Conservation (phyloP, 2,888 invertebrate genomes). For the Biston stratarius region DNA sequence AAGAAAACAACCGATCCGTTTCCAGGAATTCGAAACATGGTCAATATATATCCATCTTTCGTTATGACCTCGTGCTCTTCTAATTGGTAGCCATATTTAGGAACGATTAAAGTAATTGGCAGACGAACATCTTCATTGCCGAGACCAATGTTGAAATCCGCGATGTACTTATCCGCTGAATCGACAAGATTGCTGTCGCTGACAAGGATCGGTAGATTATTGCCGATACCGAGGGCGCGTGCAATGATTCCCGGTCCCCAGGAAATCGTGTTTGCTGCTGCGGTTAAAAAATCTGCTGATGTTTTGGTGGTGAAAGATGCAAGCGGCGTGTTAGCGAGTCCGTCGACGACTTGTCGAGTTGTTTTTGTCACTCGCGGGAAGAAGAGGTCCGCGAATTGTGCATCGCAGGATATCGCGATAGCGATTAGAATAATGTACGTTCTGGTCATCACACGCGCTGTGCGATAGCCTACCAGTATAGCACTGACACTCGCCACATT, state of each 20-base stretch:
- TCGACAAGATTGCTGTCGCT: conserved; percentile 52
- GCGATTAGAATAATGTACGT: conserved; percentile 39
- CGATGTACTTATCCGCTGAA: conserved; percentile 49
- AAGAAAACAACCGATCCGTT: conserved; percentile 65
- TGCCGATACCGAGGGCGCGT: conserved; percentile 45
- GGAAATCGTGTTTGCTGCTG: conserved; percentile 46
- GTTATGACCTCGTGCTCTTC: conserved; percentile 63
- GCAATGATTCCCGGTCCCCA: conserved; percentile 50
- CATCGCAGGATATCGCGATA: conserved; percentile 37
- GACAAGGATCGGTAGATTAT: conserved; percentile 47
- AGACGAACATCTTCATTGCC: conserved; percentile 62
- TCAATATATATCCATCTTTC: conserved; percentile 65
- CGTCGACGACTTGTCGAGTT: conserved; percentile 41
- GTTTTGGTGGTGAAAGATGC: conserved; percentile 43
- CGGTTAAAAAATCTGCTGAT: conserved; percentile 50
- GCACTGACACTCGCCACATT: conserved; percentile 44
- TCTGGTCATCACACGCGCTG: conserved; percentile 50
- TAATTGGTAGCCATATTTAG: conserved; percentile 63
- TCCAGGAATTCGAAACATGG: conserved; percentile 64
- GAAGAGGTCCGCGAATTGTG: conserved; percentile 45
- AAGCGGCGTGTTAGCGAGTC: conserved; percentile 45
- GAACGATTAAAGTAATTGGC: conserved; percentile 53
- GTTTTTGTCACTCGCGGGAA: conserved; percentile 44
- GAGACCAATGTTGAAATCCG: conserved; percentile 52
- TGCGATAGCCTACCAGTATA: conserved; percentile 40